These are phyloP conservation scores for Syrmaticus mikado DNA, from an alignment of 2,113 vertebrate genomes.

Conservation along the genomic window DNA sequence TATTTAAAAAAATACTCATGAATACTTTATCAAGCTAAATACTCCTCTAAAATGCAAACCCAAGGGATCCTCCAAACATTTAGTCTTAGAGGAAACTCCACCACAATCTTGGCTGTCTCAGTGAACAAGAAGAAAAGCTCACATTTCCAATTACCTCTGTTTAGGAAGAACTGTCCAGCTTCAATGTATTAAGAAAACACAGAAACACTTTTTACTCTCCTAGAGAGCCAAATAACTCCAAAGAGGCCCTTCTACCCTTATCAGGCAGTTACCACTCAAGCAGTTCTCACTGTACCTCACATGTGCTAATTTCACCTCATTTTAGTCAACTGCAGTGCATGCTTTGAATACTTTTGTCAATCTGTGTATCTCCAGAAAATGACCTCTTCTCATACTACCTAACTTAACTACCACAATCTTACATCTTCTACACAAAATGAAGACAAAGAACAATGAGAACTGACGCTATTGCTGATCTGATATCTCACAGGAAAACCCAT, in stretches of 20 bases:
- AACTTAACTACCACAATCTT: not conserved
- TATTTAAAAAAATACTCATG: not conserved
- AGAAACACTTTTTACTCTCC: not conserved
- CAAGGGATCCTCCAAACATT: not conserved
- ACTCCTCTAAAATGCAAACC: not conserved
- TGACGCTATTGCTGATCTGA: rapidly evolving
- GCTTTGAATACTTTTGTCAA: not conserved
- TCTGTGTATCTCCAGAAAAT: not conserved
- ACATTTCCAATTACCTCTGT: not conserved
- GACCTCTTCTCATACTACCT: not conserved
- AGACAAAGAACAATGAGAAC: not conserved
- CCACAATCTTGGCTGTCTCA: not conserved
- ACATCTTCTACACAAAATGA: not conserved
- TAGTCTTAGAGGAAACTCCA: not conserved
- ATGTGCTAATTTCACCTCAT: not conserved
- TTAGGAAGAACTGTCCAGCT: not conserved
- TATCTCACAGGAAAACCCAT: not conserved
- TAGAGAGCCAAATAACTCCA: not conserved
- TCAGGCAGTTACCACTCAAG: not conserved
- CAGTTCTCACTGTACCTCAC: no score
- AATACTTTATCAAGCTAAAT: not conserved
- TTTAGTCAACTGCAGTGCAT: not conserved
- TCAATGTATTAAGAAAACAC: not conserved
- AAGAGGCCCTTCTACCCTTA: not conserved
- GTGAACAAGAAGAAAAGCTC: not conserved